Conservation (phyloP, 2,888 invertebrate species). For the Bimastos eiseni region DNA sequence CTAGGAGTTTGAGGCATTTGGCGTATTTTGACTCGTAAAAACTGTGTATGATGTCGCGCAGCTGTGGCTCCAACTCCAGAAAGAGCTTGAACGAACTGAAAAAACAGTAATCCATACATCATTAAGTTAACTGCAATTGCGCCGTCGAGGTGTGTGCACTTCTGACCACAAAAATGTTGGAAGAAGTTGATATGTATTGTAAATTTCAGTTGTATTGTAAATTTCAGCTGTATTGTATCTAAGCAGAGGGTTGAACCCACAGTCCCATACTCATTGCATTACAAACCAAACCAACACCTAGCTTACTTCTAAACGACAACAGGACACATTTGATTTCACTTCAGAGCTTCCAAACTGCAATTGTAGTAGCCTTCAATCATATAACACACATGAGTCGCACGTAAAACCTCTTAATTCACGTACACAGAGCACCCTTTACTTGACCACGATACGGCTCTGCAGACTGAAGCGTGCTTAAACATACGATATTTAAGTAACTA, state of each 20-base stretch:
- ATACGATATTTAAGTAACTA: neutral
- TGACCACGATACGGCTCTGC: neutral
- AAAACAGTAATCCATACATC: neutral
- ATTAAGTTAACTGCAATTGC: no score
- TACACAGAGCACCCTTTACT: neutral
- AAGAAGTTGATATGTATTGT: no score
- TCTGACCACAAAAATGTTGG: no score
- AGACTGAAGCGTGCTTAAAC: neutral
- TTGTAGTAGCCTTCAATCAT: neutral
- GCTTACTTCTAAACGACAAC: no score
- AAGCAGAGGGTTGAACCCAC: no score
- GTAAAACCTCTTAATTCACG: neutral
- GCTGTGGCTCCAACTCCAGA: slow-evolving; percentile 92
- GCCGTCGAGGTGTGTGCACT: no score
- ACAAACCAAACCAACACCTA: no score
- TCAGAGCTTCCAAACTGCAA: neutral
- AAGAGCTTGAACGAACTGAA: slow-evolving; percentile 90
- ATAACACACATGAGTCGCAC: neutral
- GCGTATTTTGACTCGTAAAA: slow-evolving; percentile 98
- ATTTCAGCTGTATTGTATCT: no score
- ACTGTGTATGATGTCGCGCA: slow-evolving; percentile 94
- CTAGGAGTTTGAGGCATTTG: slow-evolving; percentile 86
- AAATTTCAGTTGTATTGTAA: no score
- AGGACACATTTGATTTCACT: neutral
- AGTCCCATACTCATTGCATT: no score